Evolutionary conservation across 1,140 invertebrate genomes (phyloP), one percentile per base, ranked within the genome.

Genomic region (Trialeurodes vaporariorum): DNA sequence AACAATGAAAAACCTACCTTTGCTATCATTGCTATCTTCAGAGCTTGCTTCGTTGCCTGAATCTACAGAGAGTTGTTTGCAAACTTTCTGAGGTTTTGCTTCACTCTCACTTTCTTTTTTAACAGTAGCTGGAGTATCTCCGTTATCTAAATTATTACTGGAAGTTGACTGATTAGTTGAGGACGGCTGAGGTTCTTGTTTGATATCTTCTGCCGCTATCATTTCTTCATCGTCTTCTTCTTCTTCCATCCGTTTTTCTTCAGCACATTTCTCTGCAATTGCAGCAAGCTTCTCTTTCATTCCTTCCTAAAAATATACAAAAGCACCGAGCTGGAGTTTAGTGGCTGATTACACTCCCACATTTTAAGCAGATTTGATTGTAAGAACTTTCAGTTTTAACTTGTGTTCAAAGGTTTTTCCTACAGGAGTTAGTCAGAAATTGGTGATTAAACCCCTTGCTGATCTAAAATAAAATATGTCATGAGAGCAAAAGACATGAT

Each of bases 11-110:
- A n/a, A n/a, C 34, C n/a, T 59, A 72, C 72, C 75, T 76, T 74
- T 80, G 63, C 90, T 92, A 73, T 95, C 93, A 74, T 94, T 94
- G 74, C 92, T 94, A 74, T 95, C 93, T 78, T 96, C 92, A 1
- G 90, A 93, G 73, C 91, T 94, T 0, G 91, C 91, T 78, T 96
- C 93, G 78, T 95, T 94, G 59, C 92, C 91, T 25, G 92, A 94
- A 80, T 94, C 92, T 5, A 91, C 83, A 25, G 86, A 83, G 26
- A 84, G 83, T 72, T 86, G 84, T 72, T 91, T 90, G 59, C 81
- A 79, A 27, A 86, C 81, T 76, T 86, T 86, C 68, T 84, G 76
- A 11, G 83, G 80, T 27, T 49, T 49, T 49, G 34, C 34, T 49
- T 49, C 34, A 49, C 17, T 49, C 17, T 17, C 17, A 79, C 77